Evolutionary conservation across 2,888 invertebrate genomes (phyloP).

Genomic region (Orgyia antiqua): DNA sequence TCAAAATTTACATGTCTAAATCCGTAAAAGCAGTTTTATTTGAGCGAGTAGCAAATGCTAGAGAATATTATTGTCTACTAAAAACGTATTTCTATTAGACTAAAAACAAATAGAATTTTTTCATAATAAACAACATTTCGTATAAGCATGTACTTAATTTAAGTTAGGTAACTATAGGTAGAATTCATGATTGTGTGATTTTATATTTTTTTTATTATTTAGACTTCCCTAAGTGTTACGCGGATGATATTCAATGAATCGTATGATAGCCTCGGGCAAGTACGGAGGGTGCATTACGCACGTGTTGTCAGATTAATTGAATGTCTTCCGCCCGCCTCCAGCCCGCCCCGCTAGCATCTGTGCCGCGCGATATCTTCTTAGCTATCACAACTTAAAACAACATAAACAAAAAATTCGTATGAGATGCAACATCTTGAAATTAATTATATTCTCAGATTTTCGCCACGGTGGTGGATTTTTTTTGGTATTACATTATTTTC

Average conservation of each 20-base stretch:
- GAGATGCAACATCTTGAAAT: constrained; percentile 32
- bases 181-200: no score
- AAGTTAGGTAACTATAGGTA: no score
- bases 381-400: constrained; percentile 26
- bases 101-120: no score
- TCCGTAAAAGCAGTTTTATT: no score
- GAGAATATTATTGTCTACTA: no score
- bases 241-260: constrained; percentile 46
- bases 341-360: constrained; percentile 23
- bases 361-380: constrained; percentile 8
- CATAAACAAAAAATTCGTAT: constrained; percentile 36
- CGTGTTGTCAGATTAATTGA: constrained; percentile 71
- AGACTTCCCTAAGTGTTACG: background rate
- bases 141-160: no score
- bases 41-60: no score
- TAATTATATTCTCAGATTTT: no score
- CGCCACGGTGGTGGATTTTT: constrained; percentile 29
- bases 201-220: background rate
- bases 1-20: no score
- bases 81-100: no score
- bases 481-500: constrained; percentile 55
- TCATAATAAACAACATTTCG: no score
- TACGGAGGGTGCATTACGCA: constrained; percentile 59
- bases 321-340: constrained; percentile 42
- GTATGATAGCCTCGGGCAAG: constrained; percentile 46